A percentile compares a stretch with the other conserved stretches of the same genome.
phyloP scores from a whole-genome alignment of 2,113 vertebrate species.

The Charina bottae region DNA sequence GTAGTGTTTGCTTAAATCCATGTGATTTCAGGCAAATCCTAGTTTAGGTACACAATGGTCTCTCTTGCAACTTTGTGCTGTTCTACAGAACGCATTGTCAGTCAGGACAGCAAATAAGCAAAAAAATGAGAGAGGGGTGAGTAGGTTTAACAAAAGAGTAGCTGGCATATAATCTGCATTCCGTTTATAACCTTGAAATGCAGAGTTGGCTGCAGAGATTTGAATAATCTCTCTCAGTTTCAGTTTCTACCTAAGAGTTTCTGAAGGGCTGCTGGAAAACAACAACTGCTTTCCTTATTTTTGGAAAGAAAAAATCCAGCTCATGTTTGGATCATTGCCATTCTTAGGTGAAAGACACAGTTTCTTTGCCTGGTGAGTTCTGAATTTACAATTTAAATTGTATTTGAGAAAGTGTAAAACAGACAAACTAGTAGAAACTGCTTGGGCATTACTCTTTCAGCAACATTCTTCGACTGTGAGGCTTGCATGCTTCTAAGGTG shows the following conservation, averaged over 20 bases:
- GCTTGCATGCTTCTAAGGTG: neutral
- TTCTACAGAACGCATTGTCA: neutral
- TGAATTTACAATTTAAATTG: neutral
- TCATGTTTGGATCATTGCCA: neutral
- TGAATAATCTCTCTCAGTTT: neutral
- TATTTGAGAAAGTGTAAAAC: neutral
- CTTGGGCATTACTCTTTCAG: neutral
- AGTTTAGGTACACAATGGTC: neutral
- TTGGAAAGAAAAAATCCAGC: neutral
- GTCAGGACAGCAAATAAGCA: neutral
- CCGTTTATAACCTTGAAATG: neutral
- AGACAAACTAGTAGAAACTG: neutral
- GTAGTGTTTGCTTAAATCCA: neutral
- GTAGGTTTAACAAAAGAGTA: neutral
- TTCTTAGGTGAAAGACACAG: neutral
- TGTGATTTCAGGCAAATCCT: neutral
- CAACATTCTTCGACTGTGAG: slow-evolving; percentile 15
- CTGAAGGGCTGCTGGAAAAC: neutral
- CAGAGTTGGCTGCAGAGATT: neutral
- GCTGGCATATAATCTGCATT: neutral
- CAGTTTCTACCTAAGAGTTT: neutral
- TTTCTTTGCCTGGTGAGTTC: neutral
- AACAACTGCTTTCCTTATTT: neutral
- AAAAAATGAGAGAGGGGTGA: neutral
- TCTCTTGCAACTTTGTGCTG: neutral